Conservation (phyloP, 2,113 vertebrate species). For the Phoenicopterus ruber region DNA sequence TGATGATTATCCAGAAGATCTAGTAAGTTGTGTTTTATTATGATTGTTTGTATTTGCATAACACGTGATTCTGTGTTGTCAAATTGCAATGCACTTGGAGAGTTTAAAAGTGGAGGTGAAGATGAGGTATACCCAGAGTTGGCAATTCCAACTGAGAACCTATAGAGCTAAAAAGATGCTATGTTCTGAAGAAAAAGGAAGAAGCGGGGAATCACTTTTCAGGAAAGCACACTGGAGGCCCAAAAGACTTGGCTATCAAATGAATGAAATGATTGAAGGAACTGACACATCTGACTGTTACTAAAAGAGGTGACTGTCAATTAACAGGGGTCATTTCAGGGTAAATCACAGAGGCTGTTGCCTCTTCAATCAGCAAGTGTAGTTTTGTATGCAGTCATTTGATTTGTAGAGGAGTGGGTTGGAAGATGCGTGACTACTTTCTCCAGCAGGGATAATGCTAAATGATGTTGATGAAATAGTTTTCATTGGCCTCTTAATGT, state of each 20-base stretch:
- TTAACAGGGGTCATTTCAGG: not conserved
- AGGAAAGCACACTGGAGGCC: not conserved
- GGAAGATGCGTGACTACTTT: not conserved
- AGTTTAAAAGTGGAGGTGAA: not conserved
- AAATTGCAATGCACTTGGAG: not conserved
- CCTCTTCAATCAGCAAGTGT: not conserved
- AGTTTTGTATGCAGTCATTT: not conserved
- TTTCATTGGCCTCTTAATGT: not conserved
- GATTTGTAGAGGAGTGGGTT: not conserved
- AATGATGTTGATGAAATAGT: not conserved
- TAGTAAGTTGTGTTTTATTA: constrained; percentile 70
- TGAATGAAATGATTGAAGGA: not conserved
- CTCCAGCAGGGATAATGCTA: not conserved
- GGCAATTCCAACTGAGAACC: not conserved
- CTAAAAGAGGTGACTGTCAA: not conserved
- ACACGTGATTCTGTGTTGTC: not conserved
- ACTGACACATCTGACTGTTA: not conserved
- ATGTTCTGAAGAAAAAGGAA: not conserved
- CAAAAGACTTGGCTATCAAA: not conserved
- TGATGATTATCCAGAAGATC: constrained; percentile 74
- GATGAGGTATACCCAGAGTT: not conserved
- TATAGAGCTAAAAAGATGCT: not conserved
- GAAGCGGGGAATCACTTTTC: not conserved
- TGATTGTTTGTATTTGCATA: not conserved
- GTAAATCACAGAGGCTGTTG: not conserved